phyloP scores from a whole-genome alignment of 2,797 vertebrate species.

The Enteromius fasciolatus region DNA sequence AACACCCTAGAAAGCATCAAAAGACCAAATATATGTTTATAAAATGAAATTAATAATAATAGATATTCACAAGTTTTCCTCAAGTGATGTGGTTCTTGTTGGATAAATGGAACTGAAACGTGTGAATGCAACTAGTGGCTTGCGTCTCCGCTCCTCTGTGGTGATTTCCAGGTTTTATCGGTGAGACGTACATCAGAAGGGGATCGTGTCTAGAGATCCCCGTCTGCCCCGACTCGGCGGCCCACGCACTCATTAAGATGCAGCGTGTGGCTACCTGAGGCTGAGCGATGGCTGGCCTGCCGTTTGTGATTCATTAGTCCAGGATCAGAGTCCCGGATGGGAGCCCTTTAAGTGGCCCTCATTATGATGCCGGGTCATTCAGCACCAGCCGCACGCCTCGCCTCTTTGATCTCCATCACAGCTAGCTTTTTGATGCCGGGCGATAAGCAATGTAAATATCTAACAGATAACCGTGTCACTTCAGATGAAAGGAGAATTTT shows the following conservation, averaged over 20 bases:
- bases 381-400: constrained; percentile 9
- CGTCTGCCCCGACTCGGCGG: not conserved
- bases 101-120: constrained; percentile 35
- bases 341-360: constrained; percentile 53
- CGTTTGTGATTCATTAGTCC: constrained; percentile 52
- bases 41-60: not conserved
- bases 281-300: constrained; percentile 47
- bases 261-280: constrained; percentile 21
- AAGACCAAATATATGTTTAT: not conserved
- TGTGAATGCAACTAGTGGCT: constrained; percentile 28
- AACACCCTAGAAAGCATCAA: not conserved
- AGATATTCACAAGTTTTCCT: not conserved
- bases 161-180: constrained; percentile 36
- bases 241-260: constrained; percentile 54
- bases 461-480: constrained; percentile 18
- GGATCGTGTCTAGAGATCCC: constrained; percentile 16
- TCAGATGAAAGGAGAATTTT: not conserved
- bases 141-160: not conserved
- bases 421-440: constrained; percentile 20
- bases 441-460: constrained; percentile 38
- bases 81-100: constrained; percentile 24
- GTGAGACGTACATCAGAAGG: constrained; percentile 24
- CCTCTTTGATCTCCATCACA: constrained; percentile 48
- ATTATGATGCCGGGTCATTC: constrained; percentile 59
- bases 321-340: constrained; percentile 42